Conservation (phyloP, 1,140 invertebrate genomes). For the Melitaea cinxia region DNA sequence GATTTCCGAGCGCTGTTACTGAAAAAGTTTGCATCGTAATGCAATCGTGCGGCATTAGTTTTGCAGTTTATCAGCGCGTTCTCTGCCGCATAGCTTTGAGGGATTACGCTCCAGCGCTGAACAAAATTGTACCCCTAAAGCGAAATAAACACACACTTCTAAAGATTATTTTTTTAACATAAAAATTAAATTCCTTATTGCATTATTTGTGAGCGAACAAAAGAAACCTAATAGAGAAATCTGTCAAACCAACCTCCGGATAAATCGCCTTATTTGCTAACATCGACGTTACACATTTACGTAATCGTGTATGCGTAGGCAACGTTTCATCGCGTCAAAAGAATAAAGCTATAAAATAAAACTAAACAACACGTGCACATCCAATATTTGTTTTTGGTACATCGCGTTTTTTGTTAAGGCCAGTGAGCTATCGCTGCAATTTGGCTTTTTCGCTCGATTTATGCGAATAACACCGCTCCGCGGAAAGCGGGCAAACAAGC, state of each 20-base stretch:
- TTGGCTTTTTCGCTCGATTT: constrained; percentile 77
- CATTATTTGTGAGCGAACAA: background rate
- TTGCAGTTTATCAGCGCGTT: constrained; percentile 69
- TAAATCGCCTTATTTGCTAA: background rate
- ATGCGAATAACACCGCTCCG: constrained; percentile 69
- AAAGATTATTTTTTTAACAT: background rate
- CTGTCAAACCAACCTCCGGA: background rate
- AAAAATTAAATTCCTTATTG: background rate
- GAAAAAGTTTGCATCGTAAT: constrained; percentile 80
- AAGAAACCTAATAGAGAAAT: background rate
- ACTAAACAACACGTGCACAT: constrained; percentile 59
- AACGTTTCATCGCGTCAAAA: constrained; percentile 41
- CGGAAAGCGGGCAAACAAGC: constrained; percentile 73
- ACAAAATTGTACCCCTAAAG: constrained; percentile 37
- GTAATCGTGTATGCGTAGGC: constrained; percentile 15
- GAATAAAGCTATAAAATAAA: constrained; percentile 60
- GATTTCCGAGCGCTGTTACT: constrained; percentile 66
- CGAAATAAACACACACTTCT: background rate
- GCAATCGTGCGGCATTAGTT: constrained; percentile 76
- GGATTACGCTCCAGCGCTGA: constrained; percentile 61
- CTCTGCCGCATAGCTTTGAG: constrained; percentile 67
- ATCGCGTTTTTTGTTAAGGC: constrained; percentile 71
- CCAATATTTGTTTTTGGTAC: constrained; percentile 72
- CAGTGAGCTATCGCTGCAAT: constrained; percentile 73
- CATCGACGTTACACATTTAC: background rate